Base-by-base conservation (phyloP, 2,888 invertebrate genomes). In the Ectemnius continuus region DNA sequence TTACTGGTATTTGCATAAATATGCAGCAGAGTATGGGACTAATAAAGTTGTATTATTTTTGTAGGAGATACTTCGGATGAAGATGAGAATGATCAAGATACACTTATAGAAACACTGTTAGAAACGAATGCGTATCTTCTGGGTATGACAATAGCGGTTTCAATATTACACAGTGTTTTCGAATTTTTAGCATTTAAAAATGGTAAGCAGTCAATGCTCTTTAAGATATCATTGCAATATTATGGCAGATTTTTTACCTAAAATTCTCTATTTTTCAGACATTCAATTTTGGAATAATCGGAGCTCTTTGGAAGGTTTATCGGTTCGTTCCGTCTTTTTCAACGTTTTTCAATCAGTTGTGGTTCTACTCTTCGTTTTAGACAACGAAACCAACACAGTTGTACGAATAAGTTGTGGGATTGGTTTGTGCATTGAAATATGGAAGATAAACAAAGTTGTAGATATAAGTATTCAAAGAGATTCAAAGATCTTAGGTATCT, bases 201-300 rank as follows among this genome's bases (percentile, higher is more conserved):
- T 92, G 99, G 94, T 94, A 88, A 91, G 79, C 16, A 26, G 16
- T 14, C 4, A 4, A 26, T 4, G 18, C n/a, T 36, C 67, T 16
- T 28, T 18, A 8, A 61, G 0, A 3, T 23, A 16, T 5, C 11
- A 13, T 47, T 8, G 23, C 8, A 14, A 26, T 14, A 8, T 47
- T 52, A 56, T 45, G 48, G 6, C 58, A 61, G 6, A 2, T 23
- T 47, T 26, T 45, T 13, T 56, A 58, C 6, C 11, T n/a, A 45
- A 47, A 57, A 46, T 61, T 56, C 14, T 61, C 70, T 73, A 81
- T 73, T 71, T 76, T 87, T 23, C 91, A 94, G 95, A 99, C 91
- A 99, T 99, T 87, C 99, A 99, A 91, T 99, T 99, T 91, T 99
- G 99, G 99, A 98, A 98, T 86, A 98, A 98, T 87, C 94, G 99